Base-by-base conservation (phyloP, 1,140 invertebrate species). In the Glossosoma conforme region DNA sequence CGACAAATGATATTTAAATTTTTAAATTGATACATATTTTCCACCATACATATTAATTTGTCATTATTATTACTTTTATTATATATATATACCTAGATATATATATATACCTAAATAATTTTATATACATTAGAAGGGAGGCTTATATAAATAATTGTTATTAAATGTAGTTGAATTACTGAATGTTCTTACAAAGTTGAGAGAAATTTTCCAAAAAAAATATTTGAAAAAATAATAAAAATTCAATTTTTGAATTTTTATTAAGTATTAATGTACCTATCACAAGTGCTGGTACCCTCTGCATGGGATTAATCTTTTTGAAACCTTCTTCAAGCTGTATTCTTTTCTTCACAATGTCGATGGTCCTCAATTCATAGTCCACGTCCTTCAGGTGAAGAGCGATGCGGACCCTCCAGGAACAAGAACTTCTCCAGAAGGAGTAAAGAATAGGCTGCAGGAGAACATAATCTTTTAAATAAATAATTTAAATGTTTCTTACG, bases 401-500 rank as follows among this genome's bases (percentile, higher is more conserved):
- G 3, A 68, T 68, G 4, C 72, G 62, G 3, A 72, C 70, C 0
- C 72, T 62, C 72, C 72, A 75, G 0, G 69, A 64, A 42, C 70
- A 73, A 0, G 72, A 75, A 2, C 70, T 73, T 10, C 66, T 48
- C 63, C 66, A 70, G 52, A 64, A 73, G 1, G 64, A 68, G 44
- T 75, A 68, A 2, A 75, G 53, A 14, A 72, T 62, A n/a, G 61
- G 64, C 21, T 61, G 38, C 22, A 56, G n/a, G n/a, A n/a, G n/a
- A n/a, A n/a, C n/a, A n/a, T n/a, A n/a, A n/a, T n/a, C n/a, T n/a
- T n/a, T n/a, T n/a, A n/a, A n/a, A 44, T 18, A 19, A 21, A 47
- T 56, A 33, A 52, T 58, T 59, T 56, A 17, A 40, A 20, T 60
- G 52, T 43, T 21, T 38, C n/a, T 28, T 8, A 28, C 6, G 24